These are phyloP conservation scores for Plectrocnemia conspersa DNA, from an alignment of 1,140 invertebrate species.

Conservation along the genomic window DNA sequence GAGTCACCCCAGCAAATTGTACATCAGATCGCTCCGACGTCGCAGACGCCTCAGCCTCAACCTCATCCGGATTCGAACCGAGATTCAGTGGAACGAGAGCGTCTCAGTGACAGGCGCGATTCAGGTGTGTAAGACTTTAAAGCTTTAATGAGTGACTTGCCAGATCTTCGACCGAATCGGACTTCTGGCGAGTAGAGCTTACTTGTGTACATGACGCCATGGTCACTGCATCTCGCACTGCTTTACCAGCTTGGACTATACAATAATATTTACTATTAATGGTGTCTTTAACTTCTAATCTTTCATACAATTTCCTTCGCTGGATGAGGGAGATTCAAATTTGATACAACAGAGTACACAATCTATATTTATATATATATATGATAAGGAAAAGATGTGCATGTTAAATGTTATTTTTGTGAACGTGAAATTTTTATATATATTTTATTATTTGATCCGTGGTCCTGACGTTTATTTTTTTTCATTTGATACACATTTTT, in stretches of 20 bases:
- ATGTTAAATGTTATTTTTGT: constrained; percentile 22
- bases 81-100: constrained; percentile 43
- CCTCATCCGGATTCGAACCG: constrained; percentile 50
- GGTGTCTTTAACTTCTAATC: constrained; percentile 25
- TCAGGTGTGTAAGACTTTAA: constrained; percentile 39
- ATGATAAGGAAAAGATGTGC: constrained; percentile 14
- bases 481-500: constrained; percentile 18
- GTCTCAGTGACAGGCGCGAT: constrained; percentile 46
- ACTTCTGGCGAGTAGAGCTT: constrained; percentile 22
- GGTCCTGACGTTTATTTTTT: constrained; percentile 23
- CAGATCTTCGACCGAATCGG: constrained; percentile 30
- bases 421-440: constrained; percentile 23
- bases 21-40: constrained; percentile 20
- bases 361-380: not conserved
- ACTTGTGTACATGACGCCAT: constrained; percentile 38
- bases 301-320: constrained; percentile 23
- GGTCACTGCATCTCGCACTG: constrained; percentile 25
- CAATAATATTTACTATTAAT: constrained; percentile 17
- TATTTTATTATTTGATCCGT: constrained; percentile 20
- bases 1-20: constrained; percentile 36
- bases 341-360: not conserved
- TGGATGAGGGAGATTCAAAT: constrained; percentile 20
- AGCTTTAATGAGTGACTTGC: constrained; percentile 33
- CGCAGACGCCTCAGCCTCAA: constrained; percentile 48
- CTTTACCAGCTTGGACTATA: constrained; percentile 22